Evolutionary conservation across 2,888 invertebrate genomes (phyloP), one percentile per base, ranked within the genome.

Genomic region (Drosophila monieri): DNA sequence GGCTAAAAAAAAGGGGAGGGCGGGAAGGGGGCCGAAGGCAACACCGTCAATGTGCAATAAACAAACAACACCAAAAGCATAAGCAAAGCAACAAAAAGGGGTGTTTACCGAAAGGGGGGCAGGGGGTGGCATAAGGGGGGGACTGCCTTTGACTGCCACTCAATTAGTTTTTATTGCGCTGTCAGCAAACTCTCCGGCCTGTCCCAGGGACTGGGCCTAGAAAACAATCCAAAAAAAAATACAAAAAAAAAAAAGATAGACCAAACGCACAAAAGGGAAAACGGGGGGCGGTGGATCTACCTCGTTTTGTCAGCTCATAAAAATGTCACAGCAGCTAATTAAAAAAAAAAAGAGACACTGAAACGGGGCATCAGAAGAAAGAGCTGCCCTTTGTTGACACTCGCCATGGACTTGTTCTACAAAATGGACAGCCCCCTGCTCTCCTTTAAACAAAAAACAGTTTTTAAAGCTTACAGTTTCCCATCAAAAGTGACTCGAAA

Each of bases 81-180:
- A 70, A 69, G 61, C 67, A 70, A 70, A 69, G 61, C 67, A 70
- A 15, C 71, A 52, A 49, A 59, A 53, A 48, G 61, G 47, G 49
- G 44, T 12, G 58, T 23, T 14, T 10, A 14, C n/a, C 21, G 15
- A 5, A 6, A 14, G 23, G 44, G 44, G 10, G 37, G 30, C 44
- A 39, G 35, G 39, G 41, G n/a, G n/a, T n/a, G n/a, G n/a, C n/a
- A n/a, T n/a, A n/a, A n/a, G n/a, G 48, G 56, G 25, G 23, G 59
- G 41, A 55, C 68, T 62, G 57, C 60, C 66, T 68, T 71, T 69
- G 67, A 76, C 72, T 73, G 69, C 70, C 71, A 76, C 78, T 77
- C 85, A 88, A 80, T 88, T 89, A 84, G 84, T 81, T 89, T 88
- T 88, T 89, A 89, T 88, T 88, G 88, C 88, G 71, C 80, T 88